Evolutionary conservation across 2,113 vertebrate genomes (phyloP).

Genomic region (Istiophorus platypterus): DNA sequence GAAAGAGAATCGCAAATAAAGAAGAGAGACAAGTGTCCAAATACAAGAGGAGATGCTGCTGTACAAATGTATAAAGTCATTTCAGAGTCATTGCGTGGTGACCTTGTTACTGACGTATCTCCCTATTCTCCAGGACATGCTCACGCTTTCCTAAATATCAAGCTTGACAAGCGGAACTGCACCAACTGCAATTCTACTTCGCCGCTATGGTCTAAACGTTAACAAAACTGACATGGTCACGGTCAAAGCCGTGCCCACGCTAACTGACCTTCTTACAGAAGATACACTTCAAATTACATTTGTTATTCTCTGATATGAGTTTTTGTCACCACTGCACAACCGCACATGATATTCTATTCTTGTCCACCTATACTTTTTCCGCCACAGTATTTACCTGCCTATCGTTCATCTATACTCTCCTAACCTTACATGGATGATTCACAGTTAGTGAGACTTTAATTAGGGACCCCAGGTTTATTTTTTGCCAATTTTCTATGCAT

Average conservation of each 20-base stretch:
- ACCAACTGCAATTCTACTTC: slow-evolving; percentile 59
- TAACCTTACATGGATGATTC: neutral
- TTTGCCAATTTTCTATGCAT: neutral
- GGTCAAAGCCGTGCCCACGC: slow-evolving; percentile 20
- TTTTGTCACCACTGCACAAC: slow-evolving; percentile 22
- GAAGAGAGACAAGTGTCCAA: slow-evolving; percentile 3
- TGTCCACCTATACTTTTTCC: neutral
- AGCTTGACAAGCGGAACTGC: slow-evolving; percentile 68
- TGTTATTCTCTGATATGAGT: slow-evolving; percentile 17
- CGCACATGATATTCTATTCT: neutral
- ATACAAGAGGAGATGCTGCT: slow-evolving; percentile 17
- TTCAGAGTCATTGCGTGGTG: slow-evolving; percentile 37
- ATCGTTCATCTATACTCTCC: neutral
- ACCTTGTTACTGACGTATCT: slow-evolving; percentile 62
- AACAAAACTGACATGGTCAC: slow-evolving; percentile 54
- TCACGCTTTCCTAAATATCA: slow-evolving; percentile 52
- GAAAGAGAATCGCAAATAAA: neutral
- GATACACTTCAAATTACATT: slow-evolving; percentile 52
- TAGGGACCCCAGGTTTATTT: neutral
- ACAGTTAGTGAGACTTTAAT: neutral
- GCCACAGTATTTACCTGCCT: neutral
- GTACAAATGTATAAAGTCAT: slow-evolving; percentile 28
- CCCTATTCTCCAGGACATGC: slow-evolving; percentile 40
- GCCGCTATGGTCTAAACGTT: slow-evolving; percentile 58
- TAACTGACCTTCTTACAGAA: slow-evolving; percentile 57